phyloP scores from a whole-genome alignment of 2,888 invertebrate genomes.

The Thereva unica region DNA sequence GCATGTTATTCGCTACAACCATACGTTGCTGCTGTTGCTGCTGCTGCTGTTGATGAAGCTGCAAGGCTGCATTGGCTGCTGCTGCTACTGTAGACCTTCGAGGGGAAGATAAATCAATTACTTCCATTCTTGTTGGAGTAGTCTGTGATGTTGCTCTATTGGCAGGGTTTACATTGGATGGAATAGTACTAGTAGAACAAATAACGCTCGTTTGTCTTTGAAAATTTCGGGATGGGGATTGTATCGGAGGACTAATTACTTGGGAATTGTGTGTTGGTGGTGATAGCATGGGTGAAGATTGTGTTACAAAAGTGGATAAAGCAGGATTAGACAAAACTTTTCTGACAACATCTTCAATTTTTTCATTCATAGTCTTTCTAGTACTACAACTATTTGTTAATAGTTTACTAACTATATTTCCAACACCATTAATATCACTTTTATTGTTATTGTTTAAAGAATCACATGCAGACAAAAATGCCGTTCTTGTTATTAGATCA shows the following conservation, averaged over 20 bases:
- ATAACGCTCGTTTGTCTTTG: conserved; percentile 53
- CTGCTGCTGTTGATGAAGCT: conserved; percentile 48
- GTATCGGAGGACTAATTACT: neutral
- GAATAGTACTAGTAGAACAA: conserved; percentile 52
- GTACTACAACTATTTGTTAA: neutral
- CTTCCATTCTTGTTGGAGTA: conserved; percentile 52
- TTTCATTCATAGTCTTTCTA: conserved; percentile 3
- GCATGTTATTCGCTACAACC: conserved; percentile 41
- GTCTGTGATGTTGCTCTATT: conserved; percentile 23
- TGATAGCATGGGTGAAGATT: conserved; percentile 30
- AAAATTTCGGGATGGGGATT: conserved; percentile 3
- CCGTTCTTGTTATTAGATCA: too few species aligned
- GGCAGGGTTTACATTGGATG: conserved; percentile 39
- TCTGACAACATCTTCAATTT: conserved; percentile 17
- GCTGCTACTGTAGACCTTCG: conserved; percentile 55
- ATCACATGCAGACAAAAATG: too few species aligned
- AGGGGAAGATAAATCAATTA: conserved; percentile 62
- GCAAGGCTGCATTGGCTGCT: conserved; percentile 48
- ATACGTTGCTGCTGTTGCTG: conserved; percentile 48
- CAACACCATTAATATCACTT: conserved; percentile 30
- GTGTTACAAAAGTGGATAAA: conserved; percentile 38
- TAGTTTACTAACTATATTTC: neutral
- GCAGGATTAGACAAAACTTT: conserved; percentile 28
- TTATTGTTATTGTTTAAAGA: conserved; percentile 23
- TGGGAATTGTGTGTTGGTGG: conserved; percentile 14